phyloP scores from a whole-genome alignment of 2,888 invertebrate species.

The Caenorhabditis panamensis region DNA sequence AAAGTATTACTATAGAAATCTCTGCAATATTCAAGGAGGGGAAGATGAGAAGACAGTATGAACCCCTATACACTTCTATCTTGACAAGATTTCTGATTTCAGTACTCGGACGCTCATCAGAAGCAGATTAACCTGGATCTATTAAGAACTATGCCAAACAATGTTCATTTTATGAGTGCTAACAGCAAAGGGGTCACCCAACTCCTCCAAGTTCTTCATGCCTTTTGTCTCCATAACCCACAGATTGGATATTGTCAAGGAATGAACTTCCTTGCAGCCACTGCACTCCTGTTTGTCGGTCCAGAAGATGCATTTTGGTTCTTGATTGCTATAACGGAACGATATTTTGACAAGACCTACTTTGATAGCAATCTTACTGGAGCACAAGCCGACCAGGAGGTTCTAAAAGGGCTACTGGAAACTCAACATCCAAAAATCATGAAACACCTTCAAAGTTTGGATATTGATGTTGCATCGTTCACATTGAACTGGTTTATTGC shows the following conservation, averaged over 20 bases:
- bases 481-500: conserved; percentile 84
- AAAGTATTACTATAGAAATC: conserved; percentile 83
- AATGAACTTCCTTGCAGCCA: conserved; percentile 84
- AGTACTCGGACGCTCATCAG: conserved; percentile 83
- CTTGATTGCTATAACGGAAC: conserved; percentile 84
- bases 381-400: conserved; percentile 84
- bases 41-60: conserved; percentile 83
- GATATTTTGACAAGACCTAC: conserved; percentile 83
- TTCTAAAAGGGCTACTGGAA: conserved; percentile 83
- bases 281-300: conserved; percentile 83
- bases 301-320: conserved; percentile 84
- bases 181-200: conserved; percentile 83
- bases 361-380: conserved; percentile 84
- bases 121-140: conserved; percentile 84
- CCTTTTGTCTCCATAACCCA: conserved; percentile 84
- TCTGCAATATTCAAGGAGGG: conserved; percentile 81
- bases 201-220: conserved; percentile 83
- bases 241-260: conserved; percentile 84
- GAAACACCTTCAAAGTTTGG: conserved; percentile 82
- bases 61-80: no score
- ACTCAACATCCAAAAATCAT: conserved; percentile 83
- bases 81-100: conserved; percentile 55
- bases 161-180: conserved; percentile 83
- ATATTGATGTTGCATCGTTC: conserved; percentile 84
- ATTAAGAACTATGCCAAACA: conserved; percentile 84